Percentiles rank a stretch among this genome's conserved stretches.
These are phyloP conservation scores for Geodia barretti DNA, from an alignment of 37 sponge, comb jelly and placozoan species.

Conservation along the genomic window DNA sequence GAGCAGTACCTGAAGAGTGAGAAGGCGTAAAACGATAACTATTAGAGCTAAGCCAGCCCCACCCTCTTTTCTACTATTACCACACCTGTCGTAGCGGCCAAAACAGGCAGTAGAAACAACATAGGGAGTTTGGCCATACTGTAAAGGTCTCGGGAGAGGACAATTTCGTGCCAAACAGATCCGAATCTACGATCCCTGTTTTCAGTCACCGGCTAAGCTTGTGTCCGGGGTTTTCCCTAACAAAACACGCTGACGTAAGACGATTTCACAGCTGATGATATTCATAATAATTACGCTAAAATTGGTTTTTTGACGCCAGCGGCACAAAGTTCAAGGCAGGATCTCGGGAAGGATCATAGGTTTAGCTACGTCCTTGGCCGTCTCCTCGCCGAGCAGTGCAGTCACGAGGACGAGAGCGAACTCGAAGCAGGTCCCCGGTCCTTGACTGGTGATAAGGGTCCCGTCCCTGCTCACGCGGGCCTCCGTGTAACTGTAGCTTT, in stretches of 20 bases:
- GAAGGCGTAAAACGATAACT: too few relatives aligned
- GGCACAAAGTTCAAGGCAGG: background rate
- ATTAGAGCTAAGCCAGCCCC: background rate
- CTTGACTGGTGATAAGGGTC: constrained; percentile 76
- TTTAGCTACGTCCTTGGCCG: constrained; percentile 68
- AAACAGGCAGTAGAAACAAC: background rate
- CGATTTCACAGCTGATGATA: too few relatives aligned
- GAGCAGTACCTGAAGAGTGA: too few relatives aligned
- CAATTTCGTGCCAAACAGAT: too few relatives aligned
- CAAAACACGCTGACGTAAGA: too few relatives aligned
- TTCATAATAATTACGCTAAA: too few relatives aligned
- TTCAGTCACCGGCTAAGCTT: too few relatives aligned
- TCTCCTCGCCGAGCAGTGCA: constrained; percentile 65
- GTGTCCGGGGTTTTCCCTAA: too few relatives aligned
- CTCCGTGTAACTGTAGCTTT: constrained; percentile 73
- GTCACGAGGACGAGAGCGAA: constrained; percentile 83
- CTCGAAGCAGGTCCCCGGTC: constrained; percentile 92
- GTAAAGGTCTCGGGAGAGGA: too few relatives aligned
- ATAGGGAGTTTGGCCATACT: too few relatives aligned
- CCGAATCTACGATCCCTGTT: too few relatives aligned
- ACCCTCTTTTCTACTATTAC: background rate
- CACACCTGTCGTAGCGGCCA: background rate
- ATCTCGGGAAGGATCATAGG: constrained; percentile 70
- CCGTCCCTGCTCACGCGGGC: constrained; percentile 74
- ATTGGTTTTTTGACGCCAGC: too few relatives aligned